Evolutionary conservation across 2,888 invertebrate genomes (phyloP).

Genomic region (Tyria jacobaeae): DNA sequence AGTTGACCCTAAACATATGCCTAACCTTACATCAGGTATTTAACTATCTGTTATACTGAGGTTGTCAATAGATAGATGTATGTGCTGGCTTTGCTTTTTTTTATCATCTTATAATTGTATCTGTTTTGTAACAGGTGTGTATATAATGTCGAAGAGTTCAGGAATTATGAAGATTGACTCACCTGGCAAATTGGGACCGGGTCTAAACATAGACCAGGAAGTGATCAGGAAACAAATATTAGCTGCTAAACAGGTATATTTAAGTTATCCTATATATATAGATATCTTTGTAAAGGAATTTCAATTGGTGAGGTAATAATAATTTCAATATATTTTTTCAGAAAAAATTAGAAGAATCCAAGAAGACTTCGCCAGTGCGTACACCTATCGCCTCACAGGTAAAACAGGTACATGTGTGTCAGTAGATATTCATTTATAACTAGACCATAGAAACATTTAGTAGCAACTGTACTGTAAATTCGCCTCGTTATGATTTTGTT

Average conservation of each 20-base stretch:
- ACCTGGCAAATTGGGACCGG: slow-evolving; percentile 84
- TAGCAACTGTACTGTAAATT: too few relatives aligned
- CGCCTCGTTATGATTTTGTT: too few relatives aligned
- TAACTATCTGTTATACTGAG: slow-evolving; percentile 24
- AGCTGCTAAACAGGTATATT: slow-evolving; percentile 81
- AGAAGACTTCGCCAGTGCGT: slow-evolving; percentile 62
- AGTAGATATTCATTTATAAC: slow-evolving; percentile 1
- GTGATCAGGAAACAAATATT: slow-evolving; percentile 82
- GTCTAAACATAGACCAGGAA: slow-evolving; percentile 82
- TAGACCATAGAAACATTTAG: background rate
- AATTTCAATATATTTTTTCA: slow-evolving; percentile 46
- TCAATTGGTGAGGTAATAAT: background rate
- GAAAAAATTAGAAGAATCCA: slow-evolving; percentile 78
- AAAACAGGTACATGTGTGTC: slow-evolving; percentile 24
- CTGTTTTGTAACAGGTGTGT: slow-evolving; percentile 86
- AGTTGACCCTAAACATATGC: slow-evolving; percentile 91
- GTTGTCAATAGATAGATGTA: slow-evolving; percentile 36
- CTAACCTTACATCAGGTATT: slow-evolving; percentile 84
- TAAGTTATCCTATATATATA: too few relatives aligned
- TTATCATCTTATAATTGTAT: slow-evolving; percentile 20
- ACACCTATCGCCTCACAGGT: slow-evolving; percentile 66
- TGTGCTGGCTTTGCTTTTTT: slow-evolving; percentile 45
- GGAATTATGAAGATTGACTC: slow-evolving; percentile 91
- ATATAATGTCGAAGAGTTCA: slow-evolving; percentile 92
- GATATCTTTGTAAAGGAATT: background rate